phyloP scores from a whole-genome alignment of 2,888 invertebrate genomes.

The Pheosia tremula region DNA sequence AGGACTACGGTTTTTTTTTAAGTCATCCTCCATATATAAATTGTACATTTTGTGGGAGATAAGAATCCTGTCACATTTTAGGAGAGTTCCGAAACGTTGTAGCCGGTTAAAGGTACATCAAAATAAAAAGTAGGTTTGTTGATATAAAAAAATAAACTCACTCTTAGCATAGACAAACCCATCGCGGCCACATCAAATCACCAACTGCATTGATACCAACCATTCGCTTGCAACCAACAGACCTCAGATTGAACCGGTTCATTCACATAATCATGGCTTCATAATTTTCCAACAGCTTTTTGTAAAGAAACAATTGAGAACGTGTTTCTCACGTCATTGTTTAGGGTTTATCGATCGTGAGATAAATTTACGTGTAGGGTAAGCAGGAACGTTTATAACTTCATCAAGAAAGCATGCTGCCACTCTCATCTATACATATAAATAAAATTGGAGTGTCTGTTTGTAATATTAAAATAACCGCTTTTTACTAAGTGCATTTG shows the following conservation, averaged over 20 bases:
- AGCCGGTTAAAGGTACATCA: not conserved
- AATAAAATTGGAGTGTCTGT: too few species aligned
- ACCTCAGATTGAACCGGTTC: constrained; percentile 57
- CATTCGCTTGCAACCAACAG: constrained; percentile 39
- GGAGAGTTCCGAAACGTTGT: not conserved
- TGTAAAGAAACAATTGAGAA: constrained; percentile 4
- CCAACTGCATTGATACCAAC: constrained; percentile 38
- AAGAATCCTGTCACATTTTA: too few species aligned
- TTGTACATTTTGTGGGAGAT: too few species aligned
- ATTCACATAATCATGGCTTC: constrained; percentile 44
- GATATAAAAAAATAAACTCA: constrained; percentile 43
- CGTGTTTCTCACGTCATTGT: constrained; percentile 4
- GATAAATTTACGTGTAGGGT: not conserved
- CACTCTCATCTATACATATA: too few species aligned
- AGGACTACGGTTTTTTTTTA: too few species aligned
- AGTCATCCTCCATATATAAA: too few species aligned
- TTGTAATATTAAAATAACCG: too few species aligned
- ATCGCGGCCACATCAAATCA: constrained; percentile 43
- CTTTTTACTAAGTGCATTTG: too few species aligned
- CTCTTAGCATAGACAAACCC: constrained; percentile 64
- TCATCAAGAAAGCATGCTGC: not conserved
- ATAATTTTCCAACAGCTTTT: constrained; percentile 12
- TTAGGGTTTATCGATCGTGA: not conserved
- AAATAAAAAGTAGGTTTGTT: not conserved
- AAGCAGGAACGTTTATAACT: not conserved